These are phyloP conservation scores for Bugulina stolonifera DNA, from an alignment of 2,888 invertebrate genomes.

Conservation along the genomic window DNA sequence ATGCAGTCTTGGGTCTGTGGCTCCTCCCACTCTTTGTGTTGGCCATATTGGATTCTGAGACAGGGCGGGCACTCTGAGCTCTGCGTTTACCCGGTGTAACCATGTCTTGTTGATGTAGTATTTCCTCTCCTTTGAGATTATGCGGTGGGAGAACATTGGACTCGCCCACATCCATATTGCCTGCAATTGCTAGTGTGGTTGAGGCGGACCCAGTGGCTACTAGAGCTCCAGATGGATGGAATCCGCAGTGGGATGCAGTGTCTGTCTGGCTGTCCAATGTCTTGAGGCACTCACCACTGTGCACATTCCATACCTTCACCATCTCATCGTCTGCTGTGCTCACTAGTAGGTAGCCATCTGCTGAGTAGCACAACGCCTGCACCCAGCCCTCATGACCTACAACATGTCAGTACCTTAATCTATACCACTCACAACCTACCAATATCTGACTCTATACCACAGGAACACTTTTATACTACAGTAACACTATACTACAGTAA, in stretches of 20 bases:
- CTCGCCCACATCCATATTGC: neutral
- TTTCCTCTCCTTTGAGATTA: conserved; percentile 6
- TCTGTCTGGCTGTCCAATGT: conserved; percentile 45
- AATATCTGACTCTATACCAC: too few species aligned
- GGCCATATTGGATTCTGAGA: neutral
- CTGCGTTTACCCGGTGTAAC: neutral
- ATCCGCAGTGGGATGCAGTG: conserved; percentile 45
- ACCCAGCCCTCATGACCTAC: conserved; percentile 48
- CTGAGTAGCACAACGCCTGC: conserved; percentile 46
- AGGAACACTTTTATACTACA: too few species aligned
- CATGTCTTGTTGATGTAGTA: neutral
- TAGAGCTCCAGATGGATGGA: conserved; percentile 44
- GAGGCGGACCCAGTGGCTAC: conserved; percentile 37
- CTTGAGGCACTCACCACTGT: conserved; percentile 43
- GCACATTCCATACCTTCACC: conserved; percentile 48
- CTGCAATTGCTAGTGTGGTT: neutral
- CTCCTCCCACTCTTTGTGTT: neutral
- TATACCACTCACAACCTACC: too few species aligned
- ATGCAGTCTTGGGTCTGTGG: neutral
- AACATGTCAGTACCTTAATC: too few species aligned
- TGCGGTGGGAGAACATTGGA: neutral
- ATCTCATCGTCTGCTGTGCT: conserved; percentile 48
- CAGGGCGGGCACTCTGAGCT: conserved; percentile 7
- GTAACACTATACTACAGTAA: too few species aligned
- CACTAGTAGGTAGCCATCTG: conserved; percentile 44